Percentiles rank a stretch among this genome's conserved stretches.
Conservation (phyloP, 2,113 vertebrate species). For the Trogon surrucura region DNA sequence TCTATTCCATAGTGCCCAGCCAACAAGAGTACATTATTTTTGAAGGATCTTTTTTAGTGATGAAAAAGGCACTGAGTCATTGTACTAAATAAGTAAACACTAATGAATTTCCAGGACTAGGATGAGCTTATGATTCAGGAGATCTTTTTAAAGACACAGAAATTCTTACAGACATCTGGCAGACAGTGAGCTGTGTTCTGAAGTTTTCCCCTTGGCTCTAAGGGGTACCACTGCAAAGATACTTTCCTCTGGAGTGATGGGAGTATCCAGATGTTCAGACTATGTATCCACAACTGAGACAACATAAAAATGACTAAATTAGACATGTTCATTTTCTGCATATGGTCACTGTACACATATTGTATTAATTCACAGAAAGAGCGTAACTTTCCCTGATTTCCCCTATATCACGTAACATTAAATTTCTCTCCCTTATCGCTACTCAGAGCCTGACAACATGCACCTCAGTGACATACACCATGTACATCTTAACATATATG, state of each 20-base stretch:
- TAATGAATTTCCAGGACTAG: not conserved
- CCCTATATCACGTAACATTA: not conserved
- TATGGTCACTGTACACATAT: not conserved
- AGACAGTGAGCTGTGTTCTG: not conserved
- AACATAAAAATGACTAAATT: not conserved
- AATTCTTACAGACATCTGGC: not conserved
- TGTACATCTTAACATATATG: not conserved
- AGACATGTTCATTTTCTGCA: not conserved
- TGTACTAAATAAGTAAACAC: not conserved
- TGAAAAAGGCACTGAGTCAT: not conserved
- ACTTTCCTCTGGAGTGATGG: not conserved
- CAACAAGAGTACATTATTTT: not conserved
- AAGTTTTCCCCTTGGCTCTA: not conserved
- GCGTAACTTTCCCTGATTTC: not conserved
- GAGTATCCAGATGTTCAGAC: not conserved
- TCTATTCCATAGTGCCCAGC: not conserved
- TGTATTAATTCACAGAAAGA: not conserved
- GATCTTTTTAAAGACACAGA: not conserved
- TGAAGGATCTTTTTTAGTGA: not conserved
- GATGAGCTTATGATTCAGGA: not conserved
- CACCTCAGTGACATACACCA: not conserved
- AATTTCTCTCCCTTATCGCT: not conserved
- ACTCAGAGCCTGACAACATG: not conserved
- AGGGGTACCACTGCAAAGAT: accelerated
- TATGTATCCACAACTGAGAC: not conserved